Evolutionary conservation across 2,888 invertebrate species (phyloP), one percentile per base, ranked within the genome.

Genomic region (Perdita meconis): DNA sequence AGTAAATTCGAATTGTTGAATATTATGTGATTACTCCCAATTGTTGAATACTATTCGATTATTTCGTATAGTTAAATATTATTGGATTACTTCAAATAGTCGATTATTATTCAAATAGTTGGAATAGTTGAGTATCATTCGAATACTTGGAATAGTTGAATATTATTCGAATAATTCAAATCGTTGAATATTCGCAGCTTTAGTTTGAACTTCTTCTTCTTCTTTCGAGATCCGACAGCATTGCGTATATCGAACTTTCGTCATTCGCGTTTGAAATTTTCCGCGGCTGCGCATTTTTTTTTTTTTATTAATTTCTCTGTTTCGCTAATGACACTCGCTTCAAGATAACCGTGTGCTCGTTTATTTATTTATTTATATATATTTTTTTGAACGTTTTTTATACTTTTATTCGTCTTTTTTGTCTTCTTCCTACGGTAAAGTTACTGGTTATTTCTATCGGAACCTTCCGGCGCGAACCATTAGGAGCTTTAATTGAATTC

Each of bases 391-490:
- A 56, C 16, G 26, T 24, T 59, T 67, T 63, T 64, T 59, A 47
- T 38, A 16, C 34, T 1, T 55, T 44, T 16, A 59, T 19, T 51
- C 38, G 57, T 50, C 47, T 16, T 42, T 69, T 53, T 64, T 26
- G 22, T 68, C 59, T 56, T 61, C 19, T 73, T 51, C 69, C 73
- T 69, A 79, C 64, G n/a, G 42, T 65, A 30, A 60, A 44, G n/a
- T n/a, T 68, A 78, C 38, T 78, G 64, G n/a, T n/a, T 82, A 77
- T 81, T n/a, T 82, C 87, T 89, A 87, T 81, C 84, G 74, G 85
- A 82, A 67, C 64, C 83, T 73, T 75, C 74, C 67, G 72, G 77
- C 78, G 47, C 81, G 74, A 76, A 81, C 65, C 76, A 76, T 75
- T 75, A 78, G 65, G 64, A 83, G 74, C 75, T 72, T 84, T 81